Base-by-base conservation (phyloP, 2,888 invertebrate genomes). In the Brachyopa scutellaris region DNA sequence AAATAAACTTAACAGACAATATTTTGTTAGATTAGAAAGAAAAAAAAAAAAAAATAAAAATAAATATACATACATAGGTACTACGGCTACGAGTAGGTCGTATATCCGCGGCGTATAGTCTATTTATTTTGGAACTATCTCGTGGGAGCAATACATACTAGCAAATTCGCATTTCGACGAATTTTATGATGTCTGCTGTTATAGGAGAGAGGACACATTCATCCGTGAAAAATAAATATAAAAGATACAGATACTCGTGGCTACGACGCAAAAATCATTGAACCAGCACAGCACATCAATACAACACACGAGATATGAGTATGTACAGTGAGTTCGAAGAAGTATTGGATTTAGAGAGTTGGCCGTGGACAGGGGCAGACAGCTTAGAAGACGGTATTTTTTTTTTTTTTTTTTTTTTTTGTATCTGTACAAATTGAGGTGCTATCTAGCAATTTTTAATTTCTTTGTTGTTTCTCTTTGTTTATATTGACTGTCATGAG, bases 111-210 rank as follows among this genome's bases (percentile, higher is more conserved):
- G 23, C 7, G n/a, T 9, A 29, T 13, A 13, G 51, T 66, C 15
- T 64, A 31, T 66, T 66, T 66, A 51, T 66, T 51, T 51, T 53
- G 29, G 53, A 31, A 66, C 29, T 53, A 66, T 53, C 51, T 51
- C 23, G 13, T 38, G 38, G 51, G 17, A 36, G 38, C 26, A 51
- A 38, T 19, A n/a, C 23, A 15, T 57, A 23, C 23, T 7, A 2
- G 11, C 15, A 2, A 36, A 62, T 47, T 33, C 36, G 31, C 31
- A 33, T 19, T 19, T 36, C 55, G 36, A 11, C 8, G 57, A 31
- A 15, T 57, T 13, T n/a, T 36, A 6, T 29, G 51, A 31, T 21
- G 51, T 51, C 51, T 66, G 51, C 19, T 19, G 53, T 8, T 53
- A 53, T 66, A 19, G 51, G 66, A 53, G 40, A 53, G 51, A 19